Base-by-base conservation (phyloP, 2,797 vertebrate species). In the Benthosema pterotum region DNA sequence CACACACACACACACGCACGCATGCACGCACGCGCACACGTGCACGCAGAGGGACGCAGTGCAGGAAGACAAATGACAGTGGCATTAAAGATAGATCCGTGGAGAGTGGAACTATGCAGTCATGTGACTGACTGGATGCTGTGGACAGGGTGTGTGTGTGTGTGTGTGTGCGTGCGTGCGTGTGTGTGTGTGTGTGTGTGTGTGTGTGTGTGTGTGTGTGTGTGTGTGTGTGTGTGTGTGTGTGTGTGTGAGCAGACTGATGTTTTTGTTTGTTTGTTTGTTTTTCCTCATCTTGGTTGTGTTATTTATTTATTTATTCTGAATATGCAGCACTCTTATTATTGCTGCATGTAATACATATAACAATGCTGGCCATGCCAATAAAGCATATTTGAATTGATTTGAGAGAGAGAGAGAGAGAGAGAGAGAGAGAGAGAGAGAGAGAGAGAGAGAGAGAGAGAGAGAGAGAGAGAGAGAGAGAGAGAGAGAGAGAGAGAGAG, bases 401-500 rank as follows among this genome's bases (percentile, higher is more conserved):
- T n/a, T n/a, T n/a, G 9, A 59, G 46, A 55, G 51, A 0, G 11
- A 47, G 57, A 3, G 2, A 47, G 54, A 22, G 47, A 58, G 67
- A 18, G 54, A 17, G 11, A 47, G 38, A 32, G 42, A 32, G 42
- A 0, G 7, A 45, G 13, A 11, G n/a, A 52, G 22, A 38, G 32
- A 45, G 56, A 42, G 51, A 58, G 18, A 59, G 3, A 11, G 19
- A n/a, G 42, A n/a, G n/a, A n/a, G n/a, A n/a, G n/a, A 32, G 5
- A 32, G 28, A 7, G 28, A 5, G 8, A 1, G 38, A 38, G 48
- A 45, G 55, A 16, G 15, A 38, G 64, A 25, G 54, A 17, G 9
- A 18, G 11, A 17, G 42, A 17, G 54, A 51, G 59, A 54, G 61
- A 54, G 52, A 32, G 60, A 54, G 52, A 54, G 67, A 51, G 38